Evolutionary conservation across 2,888 invertebrate species (phyloP).

Genomic region (Rotaria sp.): DNA sequence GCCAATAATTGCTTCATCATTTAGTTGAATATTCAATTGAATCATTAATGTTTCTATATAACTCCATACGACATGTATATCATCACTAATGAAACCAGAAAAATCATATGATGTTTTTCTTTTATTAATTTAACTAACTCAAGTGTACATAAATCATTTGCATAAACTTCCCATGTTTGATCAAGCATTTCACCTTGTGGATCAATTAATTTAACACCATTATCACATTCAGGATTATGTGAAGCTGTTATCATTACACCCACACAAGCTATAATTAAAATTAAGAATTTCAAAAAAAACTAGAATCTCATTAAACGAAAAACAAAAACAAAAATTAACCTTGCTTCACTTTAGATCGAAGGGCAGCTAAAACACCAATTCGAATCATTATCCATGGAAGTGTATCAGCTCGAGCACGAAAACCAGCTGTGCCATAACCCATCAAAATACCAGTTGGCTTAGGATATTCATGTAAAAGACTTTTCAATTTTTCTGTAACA

Average conservation of each 20-base stretch:
- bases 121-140: background rate
- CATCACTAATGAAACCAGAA: background rate
- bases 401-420: constrained; percentile 65
- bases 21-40: background rate
- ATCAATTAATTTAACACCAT: constrained; percentile 91
- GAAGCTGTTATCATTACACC: constrained; percentile 99
- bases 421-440: constrained; percentile 40
- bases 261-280: constrained; percentile 56
- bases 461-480: background rate
- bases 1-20: constrained; percentile 2
- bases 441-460: constrained; percentile 30
- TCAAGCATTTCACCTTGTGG: constrained; percentile 94
- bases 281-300: background rate
- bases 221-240: constrained; percentile 89
- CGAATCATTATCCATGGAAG: constrained; percentile 85
- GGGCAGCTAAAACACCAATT: constrained; percentile 81
- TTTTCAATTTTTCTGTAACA: background rate
- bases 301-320: background rate
- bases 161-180: constrained; percentile 78
- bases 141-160: constrained; percentile 65
- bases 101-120: background rate
- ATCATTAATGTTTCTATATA: background rate
- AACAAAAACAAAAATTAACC: constrained; percentile 58
- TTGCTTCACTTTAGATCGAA: constrained; percentile 74
- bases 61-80: background rate